Percentiles rank a stretch among this genome's conserved stretches.
These are phyloP conservation scores for Takifugu rubripes DNA, from an alignment of 2,797 vertebrate genomes.

Conservation along the genomic window DNA sequence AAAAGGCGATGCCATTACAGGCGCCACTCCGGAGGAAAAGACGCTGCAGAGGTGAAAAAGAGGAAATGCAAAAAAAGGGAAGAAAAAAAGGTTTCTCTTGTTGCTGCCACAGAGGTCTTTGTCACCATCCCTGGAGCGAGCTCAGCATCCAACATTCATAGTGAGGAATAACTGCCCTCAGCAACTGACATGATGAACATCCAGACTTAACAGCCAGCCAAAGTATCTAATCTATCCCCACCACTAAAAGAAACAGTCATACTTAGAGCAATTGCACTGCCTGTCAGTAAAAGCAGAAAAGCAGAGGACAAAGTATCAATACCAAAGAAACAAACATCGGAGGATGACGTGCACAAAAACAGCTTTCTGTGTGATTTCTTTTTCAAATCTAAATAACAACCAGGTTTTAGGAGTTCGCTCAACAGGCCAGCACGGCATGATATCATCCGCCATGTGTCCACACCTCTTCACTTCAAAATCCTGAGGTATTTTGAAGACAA, in stretches of 20 bases:
- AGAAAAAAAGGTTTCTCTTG: constrained; percentile 15
- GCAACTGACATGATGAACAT: constrained; percentile 41
- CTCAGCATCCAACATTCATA: constrained; percentile 5
- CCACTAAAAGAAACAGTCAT: constrained; percentile 10
- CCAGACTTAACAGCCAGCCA: constrained; percentile 23
- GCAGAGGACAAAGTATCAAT: too few species aligned
- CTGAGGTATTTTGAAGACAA: too few species aligned
- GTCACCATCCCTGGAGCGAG: constrained; percentile 17
- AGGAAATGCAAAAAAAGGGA: constrained; percentile 2
- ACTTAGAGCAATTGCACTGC: constrained; percentile 23
- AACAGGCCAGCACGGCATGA: too few species aligned
- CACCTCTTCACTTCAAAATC: too few species aligned
- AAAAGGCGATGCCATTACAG: constrained; percentile 54
- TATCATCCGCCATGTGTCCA: too few species aligned
- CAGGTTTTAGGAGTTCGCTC: too few species aligned
- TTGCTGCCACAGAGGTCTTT: neutral
- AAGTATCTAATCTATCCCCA: constrained; percentile 41
- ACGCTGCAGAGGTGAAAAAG: constrained; percentile 32
- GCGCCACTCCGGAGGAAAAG: constrained; percentile 29
- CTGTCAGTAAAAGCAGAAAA: constrained; percentile 8
- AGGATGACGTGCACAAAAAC: too few species aligned
- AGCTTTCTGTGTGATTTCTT: too few species aligned
- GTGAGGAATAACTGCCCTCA: constrained; percentile 6
- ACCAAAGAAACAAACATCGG: too few species aligned
- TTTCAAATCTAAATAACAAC: too few species aligned